Evolutionary conservation across 2,113 vertebrate genomes (phyloP).

Genomic region (Halcyon malimbica): DNA sequence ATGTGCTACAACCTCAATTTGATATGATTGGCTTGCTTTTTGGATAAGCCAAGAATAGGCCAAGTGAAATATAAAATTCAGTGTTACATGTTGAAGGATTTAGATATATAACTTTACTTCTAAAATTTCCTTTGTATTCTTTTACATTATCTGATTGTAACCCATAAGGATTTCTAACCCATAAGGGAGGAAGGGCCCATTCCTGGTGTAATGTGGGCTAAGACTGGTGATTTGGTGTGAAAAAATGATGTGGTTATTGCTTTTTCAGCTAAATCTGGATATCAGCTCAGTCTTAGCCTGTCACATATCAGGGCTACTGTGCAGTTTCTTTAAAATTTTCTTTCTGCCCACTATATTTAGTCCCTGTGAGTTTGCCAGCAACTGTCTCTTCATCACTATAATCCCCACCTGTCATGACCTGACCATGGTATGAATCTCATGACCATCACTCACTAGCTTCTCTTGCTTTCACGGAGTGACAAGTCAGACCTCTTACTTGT

Average conservation of each 20-base stretch:
- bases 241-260: not conserved
- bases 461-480: not conserved
- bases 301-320: not conserved
- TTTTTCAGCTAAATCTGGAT: not conserved
- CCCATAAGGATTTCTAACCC: not conserved
- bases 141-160: not conserved
- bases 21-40: not conserved
- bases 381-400: not conserved
- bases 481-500: not conserved
- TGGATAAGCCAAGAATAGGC: not conserved
- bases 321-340: not conserved
- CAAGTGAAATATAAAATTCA: not conserved
- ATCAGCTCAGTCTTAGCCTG: not conserved
- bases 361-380: not conserved
- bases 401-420: not conserved
- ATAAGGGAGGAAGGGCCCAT: not conserved
- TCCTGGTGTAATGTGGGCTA: not conserved
- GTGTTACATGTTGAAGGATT: not conserved
- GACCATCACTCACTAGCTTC: not conserved
- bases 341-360: not conserved
- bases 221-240: not conserved
- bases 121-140: not conserved
- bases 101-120: not conserved
- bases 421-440: not conserved
- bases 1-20: not conserved